These are phyloP conservation scores for Centropus unirufus DNA, from an alignment of 2,113 vertebrate species.

Conservation along the genomic window DNA sequence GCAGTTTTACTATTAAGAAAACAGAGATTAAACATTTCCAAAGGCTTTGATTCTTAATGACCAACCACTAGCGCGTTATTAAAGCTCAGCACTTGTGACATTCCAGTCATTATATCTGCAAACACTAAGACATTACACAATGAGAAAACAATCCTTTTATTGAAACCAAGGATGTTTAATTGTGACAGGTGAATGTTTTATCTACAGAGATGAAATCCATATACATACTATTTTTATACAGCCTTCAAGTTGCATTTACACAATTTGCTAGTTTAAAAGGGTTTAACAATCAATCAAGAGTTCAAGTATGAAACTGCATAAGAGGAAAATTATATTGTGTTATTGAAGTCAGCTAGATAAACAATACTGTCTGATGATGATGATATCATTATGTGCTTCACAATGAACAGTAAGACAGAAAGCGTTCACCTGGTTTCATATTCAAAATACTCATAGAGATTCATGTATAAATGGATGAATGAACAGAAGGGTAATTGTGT, in stretches of 20 bases:
- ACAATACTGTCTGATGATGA: constrained; percentile 33
- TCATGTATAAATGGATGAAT: constrained; percentile 57
- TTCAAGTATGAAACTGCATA: neutral
- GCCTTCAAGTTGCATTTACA: constrained; percentile 15
- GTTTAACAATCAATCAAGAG: constrained; percentile 36
- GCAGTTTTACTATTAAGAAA: neutral
- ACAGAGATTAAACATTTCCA: constrained; percentile 11
- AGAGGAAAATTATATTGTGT: constrained; percentile 7
- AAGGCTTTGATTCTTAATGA: constrained; percentile 40
- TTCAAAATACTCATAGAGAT: constrained; percentile 5
- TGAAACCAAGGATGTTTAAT: neutral
- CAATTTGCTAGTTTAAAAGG: constrained; percentile 25
- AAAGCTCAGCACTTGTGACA: constrained; percentile 2
- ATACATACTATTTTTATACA: neutral
- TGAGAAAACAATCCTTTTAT: constrained; percentile 37
- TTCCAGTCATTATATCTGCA: constrained; percentile 3
- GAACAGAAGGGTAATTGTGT: constrained; percentile 45
- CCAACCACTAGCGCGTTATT: constrained; percentile 28
- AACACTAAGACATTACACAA: constrained; percentile 17
- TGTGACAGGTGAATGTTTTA: constrained; percentile 39
- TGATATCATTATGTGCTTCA: constrained; percentile 24
- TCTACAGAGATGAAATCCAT: constrained; percentile 7
- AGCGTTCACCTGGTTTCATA: constrained; percentile 43
- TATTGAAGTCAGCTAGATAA: constrained; percentile 31
- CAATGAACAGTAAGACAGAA: neutral